Base-by-base conservation (phyloP, 2,888 invertebrate species). In the Lepidocyrtinus sp. region DNA sequence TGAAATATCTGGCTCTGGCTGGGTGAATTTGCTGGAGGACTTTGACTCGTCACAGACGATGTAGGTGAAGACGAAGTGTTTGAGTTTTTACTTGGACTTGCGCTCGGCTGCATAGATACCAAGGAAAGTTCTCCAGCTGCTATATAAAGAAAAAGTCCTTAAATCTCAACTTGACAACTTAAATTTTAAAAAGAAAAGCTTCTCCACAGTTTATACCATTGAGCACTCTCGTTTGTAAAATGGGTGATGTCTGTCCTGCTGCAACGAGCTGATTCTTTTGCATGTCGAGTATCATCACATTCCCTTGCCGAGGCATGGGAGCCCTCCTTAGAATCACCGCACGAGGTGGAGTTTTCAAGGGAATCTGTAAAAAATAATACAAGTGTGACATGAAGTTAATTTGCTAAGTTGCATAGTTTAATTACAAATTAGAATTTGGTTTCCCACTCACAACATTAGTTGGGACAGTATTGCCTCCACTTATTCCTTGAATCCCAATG, bases 241-340 rank as follows among this genome's bases (percentile, higher is more conserved):
- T 81, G 25, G 84, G 85, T 36, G 84, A 78, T 7, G 82, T 69
- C 74, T 83, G 86, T 22, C 71, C 74, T 27, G 82, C 22, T 7
- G 21, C 73, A 5, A 83, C 75, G 22, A 83, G 55, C 55, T 82
- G 83, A 71, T 83, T 86, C 55, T 85, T 85, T 19, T 82, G 85
- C 65, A 86, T 65, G 61, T 86, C 86, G 55, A 86, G 50, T 45
- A 85, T 81, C 83, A 85, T 85, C 0, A 85, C 82, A 62, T 85
- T 85, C 27, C 85, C 84, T 80, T 82, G 84, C 27, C 85, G 78
- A 7, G 86, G 83, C 5, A 85, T 21, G 61, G 83, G 83, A 1
- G 83, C 76, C 82, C 86, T 74, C 26, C 86, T 72, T 22, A 86
- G 76, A 64, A 86, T 86, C 12, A 86, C 85, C 24, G 86, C 84